phyloP scores from a whole-genome alignment of 2,113 vertebrate genomes.

The Rallus limicola region DNA sequence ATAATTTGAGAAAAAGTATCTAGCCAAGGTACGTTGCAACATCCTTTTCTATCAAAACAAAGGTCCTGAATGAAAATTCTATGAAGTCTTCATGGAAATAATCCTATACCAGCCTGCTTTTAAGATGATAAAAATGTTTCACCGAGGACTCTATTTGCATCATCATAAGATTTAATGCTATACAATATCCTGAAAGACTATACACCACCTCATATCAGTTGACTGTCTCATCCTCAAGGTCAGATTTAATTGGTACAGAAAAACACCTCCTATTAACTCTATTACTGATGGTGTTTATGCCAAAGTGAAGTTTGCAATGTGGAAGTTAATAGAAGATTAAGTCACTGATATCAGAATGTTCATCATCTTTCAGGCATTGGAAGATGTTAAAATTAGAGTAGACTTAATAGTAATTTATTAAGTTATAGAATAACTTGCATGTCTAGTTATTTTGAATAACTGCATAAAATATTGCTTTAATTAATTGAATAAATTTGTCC shows the following conservation, averaged over 20 bases:
- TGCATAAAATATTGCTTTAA: slow-evolving; percentile 30
- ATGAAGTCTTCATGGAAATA: not conserved
- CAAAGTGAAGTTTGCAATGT: not conserved
- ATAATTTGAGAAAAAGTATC: not conserved
- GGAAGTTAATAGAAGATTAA: slow-evolving; percentile 34
- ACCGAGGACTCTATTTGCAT: not conserved
- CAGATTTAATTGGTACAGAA: slow-evolving; percentile 19
- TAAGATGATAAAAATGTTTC: not conserved
- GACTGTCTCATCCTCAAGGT: slow-evolving; percentile 1
- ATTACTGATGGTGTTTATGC: not conserved
- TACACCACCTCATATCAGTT: not conserved
- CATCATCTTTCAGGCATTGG: slow-evolving; percentile 14
- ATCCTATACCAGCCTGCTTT: not conserved
- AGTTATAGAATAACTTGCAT: slow-evolving; percentile 27
- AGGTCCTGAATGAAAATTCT: not conserved
- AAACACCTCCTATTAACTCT: not conserved
- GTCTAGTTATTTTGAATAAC: slow-evolving; percentile 53
- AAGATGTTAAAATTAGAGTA: slow-evolving; percentile 6
- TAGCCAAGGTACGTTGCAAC: not conserved
- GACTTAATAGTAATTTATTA: slow-evolving; percentile 45
- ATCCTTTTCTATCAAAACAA: not conserved
- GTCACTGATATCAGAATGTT: slow-evolving; percentile 1
- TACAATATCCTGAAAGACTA: not conserved
- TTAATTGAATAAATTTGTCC: slow-evolving; percentile 46
- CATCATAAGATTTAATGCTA: not conserved